Percentiles rank a stretch among this genome's conserved stretches.
Evolutionary conservation across 2,113 vertebrate genomes (phyloP).

Genomic region (Scopus umbretta): DNA sequence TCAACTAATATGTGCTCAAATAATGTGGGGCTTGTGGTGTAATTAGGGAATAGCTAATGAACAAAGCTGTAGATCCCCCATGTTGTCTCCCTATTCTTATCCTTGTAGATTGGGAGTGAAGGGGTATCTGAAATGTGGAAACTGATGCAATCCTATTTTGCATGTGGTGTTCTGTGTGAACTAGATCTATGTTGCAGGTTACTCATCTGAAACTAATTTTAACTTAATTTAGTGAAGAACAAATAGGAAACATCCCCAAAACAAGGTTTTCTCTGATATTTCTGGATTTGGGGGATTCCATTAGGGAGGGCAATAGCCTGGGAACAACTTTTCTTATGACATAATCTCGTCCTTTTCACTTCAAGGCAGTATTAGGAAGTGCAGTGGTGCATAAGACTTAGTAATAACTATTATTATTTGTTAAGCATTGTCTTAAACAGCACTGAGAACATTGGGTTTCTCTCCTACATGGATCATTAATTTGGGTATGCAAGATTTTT

Average conservation of each 20-base stretch:
- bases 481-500: slow-evolving; percentile 7
- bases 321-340: neutral
- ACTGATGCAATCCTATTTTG: neutral
- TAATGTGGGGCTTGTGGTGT: neutral
- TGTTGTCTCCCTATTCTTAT: neutral
- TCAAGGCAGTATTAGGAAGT: slow-evolving; percentile 22
- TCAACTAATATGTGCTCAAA: neutral
- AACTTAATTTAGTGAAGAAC: neutral
- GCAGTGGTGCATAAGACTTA: slow-evolving; percentile 23
- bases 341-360: slow-evolving; percentile 14
- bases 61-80: neutral
- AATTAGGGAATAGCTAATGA: neutral
- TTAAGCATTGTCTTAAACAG: slow-evolving; percentile 19
- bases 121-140: neutral
- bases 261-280: neutral
- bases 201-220: neutral
- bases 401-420: slow-evolving; percentile 57
- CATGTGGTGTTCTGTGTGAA: neutral
- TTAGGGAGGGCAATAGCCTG: neutral
- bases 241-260: neutral
- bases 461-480: slow-evolving; percentile 38
- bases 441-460: slow-evolving; percentile 5
- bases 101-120: neutral
- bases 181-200: neutral
- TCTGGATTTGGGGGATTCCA: neutral